Percentiles rank a stretch among this genome's conserved stretches.
These are phyloP conservation scores for Merodon equestris DNA, from an alignment of 2,888 invertebrate species.

Conservation along the genomic window DNA sequence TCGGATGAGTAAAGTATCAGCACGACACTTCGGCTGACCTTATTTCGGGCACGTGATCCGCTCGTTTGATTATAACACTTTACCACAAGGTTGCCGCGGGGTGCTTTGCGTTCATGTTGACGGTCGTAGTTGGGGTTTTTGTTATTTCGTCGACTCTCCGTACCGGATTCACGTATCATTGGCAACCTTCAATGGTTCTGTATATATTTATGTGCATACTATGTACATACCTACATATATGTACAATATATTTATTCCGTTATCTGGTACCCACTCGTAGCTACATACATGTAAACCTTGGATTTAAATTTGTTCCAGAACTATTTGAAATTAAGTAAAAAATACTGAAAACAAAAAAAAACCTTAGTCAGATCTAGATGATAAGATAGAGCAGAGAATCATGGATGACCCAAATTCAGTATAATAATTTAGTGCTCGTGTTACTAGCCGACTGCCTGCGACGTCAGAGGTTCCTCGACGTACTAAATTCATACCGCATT, in stretches of 20 bases:
- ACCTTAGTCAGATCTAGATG: conserved; percentile 18
- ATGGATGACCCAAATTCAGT: too few relatives aligned
- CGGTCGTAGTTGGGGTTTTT: conserved; percentile 49
- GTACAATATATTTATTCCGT: conserved; percentile 8
- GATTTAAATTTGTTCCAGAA: too few relatives aligned
- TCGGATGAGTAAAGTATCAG: too few relatives aligned
- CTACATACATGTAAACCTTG: neutral
- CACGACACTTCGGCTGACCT: conserved; percentile 17
- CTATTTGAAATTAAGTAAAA: neutral
- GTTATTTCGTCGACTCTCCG: neutral
- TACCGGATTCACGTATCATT: conserved; percentile 52
- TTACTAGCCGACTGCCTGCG: conserved; percentile 25
- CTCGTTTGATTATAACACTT: conserved; percentile 20
- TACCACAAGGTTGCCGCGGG: conserved; percentile 45
- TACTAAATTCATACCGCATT: too few relatives aligned
- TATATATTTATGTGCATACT: too few relatives aligned
- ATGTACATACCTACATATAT: too few relatives aligned
- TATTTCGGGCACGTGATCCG: conserved; percentile 58
- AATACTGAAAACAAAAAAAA: conserved; percentile 6
- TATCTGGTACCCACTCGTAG: too few relatives aligned
- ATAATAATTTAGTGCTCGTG: conserved; percentile 20
- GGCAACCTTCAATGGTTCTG: conserved; percentile 39
- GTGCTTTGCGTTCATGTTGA: conserved; percentile 45
- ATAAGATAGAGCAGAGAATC: conserved; percentile 44
- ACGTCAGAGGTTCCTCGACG: conserved; percentile 8